Evolutionary conservation across 2,797 vertebrate genomes (phyloP).

Genomic region (Garrulus glandarius): DNA sequence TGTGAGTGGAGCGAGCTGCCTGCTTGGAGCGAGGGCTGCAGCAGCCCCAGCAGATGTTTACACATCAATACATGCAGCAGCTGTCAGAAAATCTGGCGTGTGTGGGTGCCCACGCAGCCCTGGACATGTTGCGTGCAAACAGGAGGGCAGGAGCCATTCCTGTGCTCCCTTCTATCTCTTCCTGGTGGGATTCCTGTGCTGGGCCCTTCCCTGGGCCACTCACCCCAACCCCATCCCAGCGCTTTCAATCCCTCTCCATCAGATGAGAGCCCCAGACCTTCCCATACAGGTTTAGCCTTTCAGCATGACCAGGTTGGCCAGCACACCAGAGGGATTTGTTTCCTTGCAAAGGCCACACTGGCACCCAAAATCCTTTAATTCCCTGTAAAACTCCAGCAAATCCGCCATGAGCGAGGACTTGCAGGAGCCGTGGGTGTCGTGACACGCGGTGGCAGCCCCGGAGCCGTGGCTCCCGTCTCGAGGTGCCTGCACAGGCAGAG

Average conservation of each 20-base stretch:
- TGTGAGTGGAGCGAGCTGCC: neutral
- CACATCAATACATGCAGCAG: neutral
- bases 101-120: neutral
- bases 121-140: neutral
- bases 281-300: neutral
- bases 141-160: neutral
- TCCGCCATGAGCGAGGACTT: neutral
- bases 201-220: neutral
- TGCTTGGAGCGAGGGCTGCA: neutral
- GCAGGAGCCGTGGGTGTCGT: neutral
- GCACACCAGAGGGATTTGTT: neutral
- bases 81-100: neutral
- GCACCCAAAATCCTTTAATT: constrained; percentile 35
- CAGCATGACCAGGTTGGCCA: neutral
- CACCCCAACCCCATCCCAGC: rapidly evolving
- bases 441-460: neutral
- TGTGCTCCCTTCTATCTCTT: neutral
- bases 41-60: neutral
- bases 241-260: neutral
- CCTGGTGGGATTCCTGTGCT: rapidly evolving
- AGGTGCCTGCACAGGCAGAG: neutral
- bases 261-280: neutral
- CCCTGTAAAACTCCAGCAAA: neutral
- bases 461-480: neutral
- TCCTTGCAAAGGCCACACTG: neutral